Conservation (phyloP, 2,113 vertebrate genomes). For the Dicentrarchus labrax region DNA sequence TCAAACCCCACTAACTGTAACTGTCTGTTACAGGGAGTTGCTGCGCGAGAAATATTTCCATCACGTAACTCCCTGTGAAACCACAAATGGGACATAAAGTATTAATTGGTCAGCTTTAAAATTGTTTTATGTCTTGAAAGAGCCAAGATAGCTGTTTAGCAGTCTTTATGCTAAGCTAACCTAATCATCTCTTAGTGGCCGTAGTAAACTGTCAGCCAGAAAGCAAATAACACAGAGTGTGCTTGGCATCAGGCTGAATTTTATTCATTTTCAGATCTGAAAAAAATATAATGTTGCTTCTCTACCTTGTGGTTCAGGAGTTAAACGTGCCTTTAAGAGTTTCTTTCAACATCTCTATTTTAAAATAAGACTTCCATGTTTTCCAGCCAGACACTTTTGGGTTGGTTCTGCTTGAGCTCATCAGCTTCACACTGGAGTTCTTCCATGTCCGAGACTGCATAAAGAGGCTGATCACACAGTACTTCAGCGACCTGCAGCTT, state of each 20-base stretch:
- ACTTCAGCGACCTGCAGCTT: slow-evolving; percentile 10
- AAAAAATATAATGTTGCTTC: not conserved
- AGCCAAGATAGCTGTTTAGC: not conserved
- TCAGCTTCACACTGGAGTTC: not conserved
- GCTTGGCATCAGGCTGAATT: not conserved
- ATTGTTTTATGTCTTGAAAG: not conserved
- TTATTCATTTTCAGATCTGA: not conserved
- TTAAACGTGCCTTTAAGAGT: not conserved
- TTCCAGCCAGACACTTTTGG: not conserved
- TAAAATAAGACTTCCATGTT: not conserved
- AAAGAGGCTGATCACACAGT: slow-evolving; percentile 19
- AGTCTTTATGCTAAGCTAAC: not conserved
- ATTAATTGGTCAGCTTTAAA: not conserved
- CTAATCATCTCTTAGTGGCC: not conserved
- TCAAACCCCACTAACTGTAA: too few species aligned
- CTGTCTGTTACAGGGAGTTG: not conserved
- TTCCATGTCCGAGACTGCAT: slow-evolving; percentile 10
- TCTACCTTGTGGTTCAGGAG: not conserved
- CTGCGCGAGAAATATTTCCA: not conserved
- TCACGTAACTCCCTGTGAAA: not conserved
- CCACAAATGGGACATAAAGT: not conserved
- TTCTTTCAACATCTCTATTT: not conserved
- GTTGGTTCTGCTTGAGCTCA: slow-evolving; percentile 5
- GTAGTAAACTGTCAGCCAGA: not conserved
- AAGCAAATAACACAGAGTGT: not conserved